Evolutionary conservation across 2,113 vertebrate genomes (phyloP).

Genomic region (Tiliqua scincoides): DNA sequence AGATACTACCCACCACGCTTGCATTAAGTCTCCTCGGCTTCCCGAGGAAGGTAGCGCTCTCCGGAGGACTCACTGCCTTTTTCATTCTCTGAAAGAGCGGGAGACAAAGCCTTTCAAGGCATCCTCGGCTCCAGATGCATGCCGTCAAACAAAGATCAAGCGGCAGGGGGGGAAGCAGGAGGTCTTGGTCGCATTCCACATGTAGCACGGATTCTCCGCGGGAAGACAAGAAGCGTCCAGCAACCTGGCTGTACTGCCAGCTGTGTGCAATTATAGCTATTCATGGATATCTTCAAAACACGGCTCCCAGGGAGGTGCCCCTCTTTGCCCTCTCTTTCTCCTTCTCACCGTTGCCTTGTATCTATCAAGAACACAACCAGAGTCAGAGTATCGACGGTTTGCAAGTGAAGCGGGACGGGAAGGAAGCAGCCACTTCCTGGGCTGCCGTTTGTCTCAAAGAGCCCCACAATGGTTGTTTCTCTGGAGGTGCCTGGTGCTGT

Average conservation of each 20-base stretch:
- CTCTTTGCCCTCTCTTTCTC: rapidly evolving
- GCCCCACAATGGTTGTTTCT: no score
- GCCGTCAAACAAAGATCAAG: rapidly evolving
- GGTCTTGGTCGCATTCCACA: rapidly evolving
- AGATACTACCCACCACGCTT: neutral
- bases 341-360: neutral
- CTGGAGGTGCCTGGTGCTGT: no score
- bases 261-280: neutral
- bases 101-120: neutral
- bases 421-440: neutral
- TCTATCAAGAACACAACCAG: neutral
- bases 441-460: neutral
- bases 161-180: rapidly evolving
- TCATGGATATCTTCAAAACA: neutral
- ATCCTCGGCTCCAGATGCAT: neutral
- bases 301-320: neutral
- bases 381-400: no score
- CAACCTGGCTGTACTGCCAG: neutral
- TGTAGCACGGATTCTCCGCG: neutral
- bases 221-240: neutral
- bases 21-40: neutral
- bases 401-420: neutral
- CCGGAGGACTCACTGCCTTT: constrained; percentile 1
- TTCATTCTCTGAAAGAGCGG: neutral
- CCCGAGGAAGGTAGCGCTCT: constrained; percentile 8